Base-by-base conservation (phyloP, 2,797 vertebrate species). In the Petrocephalus sullivani region DNA sequence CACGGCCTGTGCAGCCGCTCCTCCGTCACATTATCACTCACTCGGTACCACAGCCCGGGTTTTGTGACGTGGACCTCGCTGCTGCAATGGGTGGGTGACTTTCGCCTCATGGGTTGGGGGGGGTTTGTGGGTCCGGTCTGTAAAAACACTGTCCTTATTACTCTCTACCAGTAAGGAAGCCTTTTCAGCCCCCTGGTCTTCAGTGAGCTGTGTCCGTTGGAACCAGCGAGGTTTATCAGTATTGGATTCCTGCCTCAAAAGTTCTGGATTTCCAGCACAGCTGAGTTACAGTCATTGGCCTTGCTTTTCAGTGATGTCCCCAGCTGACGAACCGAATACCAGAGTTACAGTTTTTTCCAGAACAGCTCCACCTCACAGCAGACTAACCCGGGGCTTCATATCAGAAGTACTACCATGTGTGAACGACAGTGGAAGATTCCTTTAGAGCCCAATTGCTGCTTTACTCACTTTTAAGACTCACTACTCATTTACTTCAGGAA, bases 321-420 rank as follows among this genome's bases (percentile, higher is more conserved):
- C 9, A 56, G 54, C 23, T n/a, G 54, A 85, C 8, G 53, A n/a
- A 58, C 14, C 58, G 28, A 58, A 85, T 85, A 85, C 84, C 84
- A 85, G 53, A 58, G 84, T 85, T 85, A 41, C 71, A 19, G 23
- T 23, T 85, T 85, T 60, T 60, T 85, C 84, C 84, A 85, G 23
- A 85, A 6, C 54, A 41, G 28, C 84, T 60, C 23, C 54, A 28
- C 53, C 53, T 37, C 9, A 84, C 53, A 84, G 82, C 82, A 53
- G 51, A 53, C 84, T 58, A 28, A 56, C 41, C 54, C 3, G 16
- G 6, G 14, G 53, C 33, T 60, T 8, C 56, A 1, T 85, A 58
- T 60, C 84, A 85, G 53, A 85, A 85, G 56, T 85, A 58, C 33
- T 85, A 37, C 84, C 84, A 85, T 58, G 84, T 85, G 84, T 85